Evolutionary conservation across 2,797 vertebrate genomes (phyloP).

Genomic region (Gadopsis marmoratus): DNA sequence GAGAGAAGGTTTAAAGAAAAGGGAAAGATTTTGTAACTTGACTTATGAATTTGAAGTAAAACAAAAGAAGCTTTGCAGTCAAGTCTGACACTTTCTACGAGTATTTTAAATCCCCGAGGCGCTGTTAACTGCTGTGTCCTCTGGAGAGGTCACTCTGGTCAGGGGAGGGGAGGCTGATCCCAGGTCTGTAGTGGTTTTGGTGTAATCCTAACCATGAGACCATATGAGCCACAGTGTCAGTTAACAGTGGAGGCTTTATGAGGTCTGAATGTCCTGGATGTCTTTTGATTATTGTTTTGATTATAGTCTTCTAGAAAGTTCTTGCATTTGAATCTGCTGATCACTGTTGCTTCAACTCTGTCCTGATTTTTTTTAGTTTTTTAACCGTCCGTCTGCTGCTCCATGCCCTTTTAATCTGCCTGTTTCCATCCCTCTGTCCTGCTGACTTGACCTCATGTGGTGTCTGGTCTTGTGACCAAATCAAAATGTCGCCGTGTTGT

Average conservation of each 20-base stretch:
- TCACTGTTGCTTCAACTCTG: background rate
- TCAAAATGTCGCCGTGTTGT: slow-evolving; percentile 74
- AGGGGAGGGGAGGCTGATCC: slow-evolving; percentile 38
- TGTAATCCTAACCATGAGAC: slow-evolving; percentile 58
- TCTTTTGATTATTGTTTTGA: background rate
- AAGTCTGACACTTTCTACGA: too few species aligned
- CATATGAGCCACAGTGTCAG: slow-evolving; percentile 35
- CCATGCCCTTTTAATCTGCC: background rate
- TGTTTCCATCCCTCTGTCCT: slow-evolving; percentile 27
- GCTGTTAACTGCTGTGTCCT: slow-evolving; percentile 22
- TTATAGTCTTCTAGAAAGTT: background rate
- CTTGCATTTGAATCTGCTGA: background rate
- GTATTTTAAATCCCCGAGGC: background rate
- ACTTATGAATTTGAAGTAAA: background rate
- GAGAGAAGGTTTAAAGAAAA: background rate
- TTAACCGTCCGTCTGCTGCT: background rate
- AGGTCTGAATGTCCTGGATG: background rate
- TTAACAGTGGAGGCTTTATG: slow-evolving; percentile 2
- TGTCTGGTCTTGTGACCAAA: slow-evolving; percentile 62
- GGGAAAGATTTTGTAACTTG: background rate
- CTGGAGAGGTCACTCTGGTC: slow-evolving; percentile 47
- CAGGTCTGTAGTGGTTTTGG: slow-evolving; percentile 12
- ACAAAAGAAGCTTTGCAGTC: background rate
- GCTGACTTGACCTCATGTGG: slow-evolving; percentile 27
- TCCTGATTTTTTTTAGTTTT: background rate